Base-by-base conservation (phyloP, 2,888 invertebrate genomes). In the Coelopa pilipes region DNA sequence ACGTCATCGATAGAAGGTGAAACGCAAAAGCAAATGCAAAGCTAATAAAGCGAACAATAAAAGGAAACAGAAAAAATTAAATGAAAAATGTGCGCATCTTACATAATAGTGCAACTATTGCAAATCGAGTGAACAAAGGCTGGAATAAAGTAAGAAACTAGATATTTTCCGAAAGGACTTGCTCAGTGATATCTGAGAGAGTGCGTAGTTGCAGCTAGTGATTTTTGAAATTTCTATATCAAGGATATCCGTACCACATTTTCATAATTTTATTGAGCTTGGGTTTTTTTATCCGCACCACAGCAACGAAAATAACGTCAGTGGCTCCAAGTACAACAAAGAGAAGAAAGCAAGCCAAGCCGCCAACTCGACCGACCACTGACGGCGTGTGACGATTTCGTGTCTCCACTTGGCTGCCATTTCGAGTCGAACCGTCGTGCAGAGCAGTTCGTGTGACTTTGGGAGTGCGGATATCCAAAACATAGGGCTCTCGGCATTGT, bases 381-480 rank as follows among this genome's bases (percentile, higher is more conserved):
- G 46, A 17, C 65, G 57, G 57, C 57, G 21, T 59, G 10, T 11
- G 21, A 45, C 15, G 10, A 50, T 55, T 60, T 19, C 21, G 17
- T 47, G 57, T 19, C 60, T 70, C 46, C 70, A 70, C 46, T 15
- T 63, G 15, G 62, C 55, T 65, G 53, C 55, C 65, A 71, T 72
- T 72, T 57, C 63, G 71, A 46, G 71, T 72, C 65, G 46, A 55
- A 63, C 60, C 71, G 71, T 72, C 65, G 71, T 65, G 71, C 57
- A 15, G 17, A 46, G 57, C 50, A 65, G 71, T 72, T 72, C 59
- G 70, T 70, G 34, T 34, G 34, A 7, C 34, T 24, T 60, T 68
- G 24, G 68, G 34, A 68, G 24, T 15, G 10, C 50, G 53, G 12
- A 24, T 21, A 24, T 24, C 45, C 7, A 68, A 4, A 59, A 11